These are phyloP conservation scores for Scaeva pyrastri DNA, from an alignment of 2,888 invertebrate genomes.

Conservation along the genomic window DNA sequence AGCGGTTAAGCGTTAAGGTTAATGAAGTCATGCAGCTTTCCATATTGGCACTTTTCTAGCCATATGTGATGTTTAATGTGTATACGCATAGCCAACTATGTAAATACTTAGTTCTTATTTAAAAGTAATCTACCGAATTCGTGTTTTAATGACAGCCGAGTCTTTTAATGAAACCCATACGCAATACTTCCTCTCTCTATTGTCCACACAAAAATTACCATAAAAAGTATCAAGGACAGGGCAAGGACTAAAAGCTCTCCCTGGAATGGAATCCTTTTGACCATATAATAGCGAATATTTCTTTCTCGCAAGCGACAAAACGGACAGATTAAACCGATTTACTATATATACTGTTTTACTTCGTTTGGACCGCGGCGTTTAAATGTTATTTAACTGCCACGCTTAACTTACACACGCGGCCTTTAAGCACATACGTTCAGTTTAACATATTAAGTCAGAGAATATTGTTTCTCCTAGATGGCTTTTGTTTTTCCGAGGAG, in stretches of 20 bases:
- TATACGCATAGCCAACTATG: constrained; percentile 31
- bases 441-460: constrained; percentile 55
- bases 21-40: constrained; percentile 67
- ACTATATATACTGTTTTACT: constrained; percentile 74
- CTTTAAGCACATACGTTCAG: constrained; percentile 36
- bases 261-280: constrained; percentile 66
- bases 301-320: constrained; percentile 56
- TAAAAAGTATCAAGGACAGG: constrained; percentile 69
- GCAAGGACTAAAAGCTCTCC: constrained; percentile 17
- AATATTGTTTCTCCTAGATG: constrained; percentile 29
- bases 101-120: constrained; percentile 75
- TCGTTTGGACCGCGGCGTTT: constrained; percentile 57
- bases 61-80: constrained; percentile 50
- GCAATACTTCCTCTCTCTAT: background rate
- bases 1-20: constrained; percentile 72
- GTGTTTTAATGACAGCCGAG: constrained; percentile 68
- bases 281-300: constrained; percentile 44
- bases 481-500: constrained; percentile 21
- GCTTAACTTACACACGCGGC: constrained; percentile 37
- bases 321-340: constrained; percentile 73
- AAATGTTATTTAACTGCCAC: constrained; percentile 55
- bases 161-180: constrained; percentile 62
- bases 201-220: constrained; percentile 60
- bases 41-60: constrained; percentile 44
- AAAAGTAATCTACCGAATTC: constrained; percentile 73